Percentiles rank a stretch among this genome's conserved stretches.
Conservation (phyloP, 2,888 invertebrate species). For the Beris chalybata region DNA sequence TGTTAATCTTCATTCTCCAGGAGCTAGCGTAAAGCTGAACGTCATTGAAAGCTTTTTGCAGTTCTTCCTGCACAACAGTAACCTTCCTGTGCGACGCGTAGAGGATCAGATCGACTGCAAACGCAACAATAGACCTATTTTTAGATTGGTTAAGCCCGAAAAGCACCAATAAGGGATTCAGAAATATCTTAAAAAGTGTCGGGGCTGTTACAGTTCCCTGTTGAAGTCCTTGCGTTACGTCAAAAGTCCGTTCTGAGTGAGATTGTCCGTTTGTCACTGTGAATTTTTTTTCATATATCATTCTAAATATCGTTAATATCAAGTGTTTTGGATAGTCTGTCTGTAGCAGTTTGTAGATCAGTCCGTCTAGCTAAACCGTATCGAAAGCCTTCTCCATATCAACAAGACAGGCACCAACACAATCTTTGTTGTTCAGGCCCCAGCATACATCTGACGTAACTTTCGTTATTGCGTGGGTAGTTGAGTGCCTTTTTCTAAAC, state of each 20-base stretch:
- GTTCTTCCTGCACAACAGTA: too few species aligned
- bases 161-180: not conserved
- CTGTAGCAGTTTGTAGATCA: slow-evolving; percentile 39
- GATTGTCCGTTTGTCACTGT: not conserved
- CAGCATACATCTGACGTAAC: too few species aligned
- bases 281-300: not conserved
- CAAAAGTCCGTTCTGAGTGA: not conserved
- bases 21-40: too few species aligned
- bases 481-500: too few species aligned
- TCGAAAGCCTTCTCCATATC: slow-evolving; percentile 29
- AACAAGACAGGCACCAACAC: not conserved
- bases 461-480: too few species aligned
- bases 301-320: slow-evolving; percentile 38
- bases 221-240: not conserved
- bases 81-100: not conserved
- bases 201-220: slow-evolving; percentile 1
- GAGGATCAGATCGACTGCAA: not conserved
- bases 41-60: too few species aligned
- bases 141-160: not conserved
- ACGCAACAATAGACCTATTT: not conserved
- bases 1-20: too few species aligned
- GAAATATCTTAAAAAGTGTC: not conserved
- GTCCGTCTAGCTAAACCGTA: slow-evolving; percentile 38
- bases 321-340: slow-evolving; percentile 39
- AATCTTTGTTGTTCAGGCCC: not conserved